Percentiles rank a stretch among this genome's conserved stretches.
These are phyloP conservation scores for Macrostomum lignano DNA, from an alignment of 1,140 invertebrate species.

Conservation along the genomic window DNA sequence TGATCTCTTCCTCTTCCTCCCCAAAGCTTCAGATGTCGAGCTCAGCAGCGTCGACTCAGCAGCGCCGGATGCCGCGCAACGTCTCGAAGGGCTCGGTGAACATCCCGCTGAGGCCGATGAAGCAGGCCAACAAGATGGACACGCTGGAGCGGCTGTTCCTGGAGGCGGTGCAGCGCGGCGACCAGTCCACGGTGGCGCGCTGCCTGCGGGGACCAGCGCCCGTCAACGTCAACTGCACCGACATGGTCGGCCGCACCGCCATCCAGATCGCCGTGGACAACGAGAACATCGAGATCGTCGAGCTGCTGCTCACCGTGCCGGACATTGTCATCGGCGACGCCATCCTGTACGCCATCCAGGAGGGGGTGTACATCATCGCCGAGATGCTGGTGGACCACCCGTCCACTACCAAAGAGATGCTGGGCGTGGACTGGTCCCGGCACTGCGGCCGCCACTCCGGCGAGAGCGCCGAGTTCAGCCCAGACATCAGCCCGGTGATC, in stretches of 20 bases:
- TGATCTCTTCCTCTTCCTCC: too few species aligned
- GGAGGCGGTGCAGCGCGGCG: conserved; percentile 33
- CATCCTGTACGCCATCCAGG: conserved; percentile 30
- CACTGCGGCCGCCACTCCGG: conserved; percentile 16
- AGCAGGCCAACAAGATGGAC: conserved; percentile 20
- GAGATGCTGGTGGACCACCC: conserved; percentile 35
- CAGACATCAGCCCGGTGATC: conserved; percentile 29
- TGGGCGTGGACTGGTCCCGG: conserved; percentile 26
- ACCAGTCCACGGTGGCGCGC: conserved; percentile 30
- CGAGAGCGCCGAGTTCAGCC: conserved; percentile 28
- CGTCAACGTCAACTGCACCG: conserved; percentile 34
- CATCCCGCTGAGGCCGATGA: conserved; percentile 18
- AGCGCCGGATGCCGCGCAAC: too few species aligned
- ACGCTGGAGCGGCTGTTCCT: conserved; percentile 30
- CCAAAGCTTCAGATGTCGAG: too few species aligned
- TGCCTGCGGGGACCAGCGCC: conserved; percentile 27
- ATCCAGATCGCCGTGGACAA: conserved; percentile 22
- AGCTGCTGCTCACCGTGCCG: conserved; percentile 27
- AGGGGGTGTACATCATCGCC: conserved; percentile 33
- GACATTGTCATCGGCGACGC: conserved; percentile 29
- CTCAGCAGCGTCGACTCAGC: too few species aligned
- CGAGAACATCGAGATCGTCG: conserved; percentile 23
- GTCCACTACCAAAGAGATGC: conserved; percentile 28
- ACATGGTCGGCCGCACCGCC: conserved; percentile 32
- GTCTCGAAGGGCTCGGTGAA: too few species aligned